Base-by-base conservation (phyloP, 2,113 vertebrate species). In the Mungos mungo region DNA sequence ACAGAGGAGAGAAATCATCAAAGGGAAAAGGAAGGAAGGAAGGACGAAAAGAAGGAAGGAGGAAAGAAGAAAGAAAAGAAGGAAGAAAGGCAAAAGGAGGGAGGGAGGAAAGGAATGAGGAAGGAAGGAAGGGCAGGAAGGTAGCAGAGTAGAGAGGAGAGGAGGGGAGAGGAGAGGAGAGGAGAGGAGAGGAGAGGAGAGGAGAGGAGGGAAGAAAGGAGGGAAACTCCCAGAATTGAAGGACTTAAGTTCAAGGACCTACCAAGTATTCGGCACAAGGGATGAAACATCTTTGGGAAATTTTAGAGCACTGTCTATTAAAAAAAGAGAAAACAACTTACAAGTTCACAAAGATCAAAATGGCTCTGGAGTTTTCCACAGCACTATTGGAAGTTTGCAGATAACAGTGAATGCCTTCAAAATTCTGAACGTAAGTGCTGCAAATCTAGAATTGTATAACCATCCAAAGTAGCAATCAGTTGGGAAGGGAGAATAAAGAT, bases 131-230 rank as follows among this genome's bases (percentile, higher is more conserved):
- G 12, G 21, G 5, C 33, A 29, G 16, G 23, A 6, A 7, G 18
- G 12, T 41, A 41, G 41, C 41, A 41, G 41, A 41, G 41, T 41
- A 2, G 15, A 10, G 25, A 7, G 5, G 13, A 35, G 0, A 33
- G 0, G 31, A 5, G 4, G n/a, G 7, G 35, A 12, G 19, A 14
- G 1, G 4, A 25, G 2, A 14, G 1, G 4, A 25, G 2, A 5
- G 4, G n/a, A 4, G 35, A 12, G 19, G 15, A 10, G 25, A 7
- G 5, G 13, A 35, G 0, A 33, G 0, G 31, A 5, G 4, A 27
- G 7, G 35, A 12, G 19, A 14, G 1, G 4, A 25, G 2, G 13
- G 16, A 15, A 19, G 66, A 7, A 10, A 65, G 3, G 82, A 33
- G 23, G 3, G 15, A 63, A 52, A 10, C 10, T 69, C 18, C 31